These are phyloP conservation scores for Hypanus sabinus DNA, from an alignment of 2,113 vertebrate species.

Conservation along the genomic window DNA sequence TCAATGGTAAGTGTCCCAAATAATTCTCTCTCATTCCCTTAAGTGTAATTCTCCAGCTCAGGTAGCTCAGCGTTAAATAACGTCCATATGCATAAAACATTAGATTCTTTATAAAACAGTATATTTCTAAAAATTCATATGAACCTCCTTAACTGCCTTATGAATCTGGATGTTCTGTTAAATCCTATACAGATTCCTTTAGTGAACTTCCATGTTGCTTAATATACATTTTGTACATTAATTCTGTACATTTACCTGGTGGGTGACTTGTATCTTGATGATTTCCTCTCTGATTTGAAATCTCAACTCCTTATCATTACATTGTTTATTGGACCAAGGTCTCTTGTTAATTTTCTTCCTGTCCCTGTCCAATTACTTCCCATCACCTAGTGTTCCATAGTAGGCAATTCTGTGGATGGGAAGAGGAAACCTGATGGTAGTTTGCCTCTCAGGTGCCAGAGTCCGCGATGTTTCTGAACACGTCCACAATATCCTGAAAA, in stretches of 20 bases:
- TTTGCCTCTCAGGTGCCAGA: no score
- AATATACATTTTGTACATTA: neutral
- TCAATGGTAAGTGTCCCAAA: slow-evolving; percentile 75
- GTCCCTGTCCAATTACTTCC: neutral
- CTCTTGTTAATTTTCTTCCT: neutral
- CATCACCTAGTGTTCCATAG: no score
- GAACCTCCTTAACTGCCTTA: neutral
- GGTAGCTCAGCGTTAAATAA: neutral
- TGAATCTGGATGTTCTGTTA: neutral
- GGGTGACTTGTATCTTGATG: neutral
- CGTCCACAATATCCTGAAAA: no score
- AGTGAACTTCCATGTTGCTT: neutral
- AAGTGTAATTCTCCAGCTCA: neutral
- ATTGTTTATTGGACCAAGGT: neutral
- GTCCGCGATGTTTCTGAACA: no score
- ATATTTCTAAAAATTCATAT: no score
- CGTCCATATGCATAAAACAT: neutral
- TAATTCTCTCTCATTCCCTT: neutral
- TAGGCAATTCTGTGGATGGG: no score
- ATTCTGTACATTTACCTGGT: neutral
- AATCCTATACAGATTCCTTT: neutral
- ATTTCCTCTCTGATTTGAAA: neutral
- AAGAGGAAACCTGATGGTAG: no score
- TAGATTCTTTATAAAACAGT: neutral
- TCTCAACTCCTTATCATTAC: neutral